Percentiles rank a stretch among this genome's conserved stretches.
Conservation (phyloP, 2,888 invertebrate genomes). For the Schizaphis graminum region DNA sequence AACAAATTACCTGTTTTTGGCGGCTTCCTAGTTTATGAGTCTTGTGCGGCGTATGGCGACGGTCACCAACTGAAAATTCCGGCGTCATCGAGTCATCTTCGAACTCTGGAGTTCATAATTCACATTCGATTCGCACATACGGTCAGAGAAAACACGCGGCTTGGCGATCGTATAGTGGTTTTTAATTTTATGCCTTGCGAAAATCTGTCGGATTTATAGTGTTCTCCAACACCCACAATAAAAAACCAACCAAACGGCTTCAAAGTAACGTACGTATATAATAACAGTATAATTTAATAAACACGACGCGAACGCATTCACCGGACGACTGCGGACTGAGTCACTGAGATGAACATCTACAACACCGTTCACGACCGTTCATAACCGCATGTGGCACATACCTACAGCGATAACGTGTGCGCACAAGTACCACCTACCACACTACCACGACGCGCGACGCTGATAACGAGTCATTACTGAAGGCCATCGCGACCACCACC, state of each 20-base stretch:
- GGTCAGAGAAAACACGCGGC: neutral
- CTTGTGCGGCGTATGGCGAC: neutral
- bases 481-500: constrained; percentile 2
- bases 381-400: neutral
- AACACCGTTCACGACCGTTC: neutral
- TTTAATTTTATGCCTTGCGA: neutral
- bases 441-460: neutral
- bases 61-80: neutral
- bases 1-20: neutral
- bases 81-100: neutral
- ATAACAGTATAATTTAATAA: neutral
- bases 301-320: neutral
- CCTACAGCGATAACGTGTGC: neutral
- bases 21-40: neutral
- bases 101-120: neutral
- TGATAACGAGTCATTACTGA: constrained; percentile 50
- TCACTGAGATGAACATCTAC: neutral
- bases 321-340: no score
- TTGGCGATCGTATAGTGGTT: neutral
- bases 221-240: neutral
- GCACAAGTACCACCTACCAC: neutral
- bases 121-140: neutral
- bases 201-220: neutral
- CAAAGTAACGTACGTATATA: neutral
- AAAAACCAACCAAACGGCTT: neutral